Conservation (phyloP, 2,113 vertebrate species). For the Ciconia boyciana region DNA sequence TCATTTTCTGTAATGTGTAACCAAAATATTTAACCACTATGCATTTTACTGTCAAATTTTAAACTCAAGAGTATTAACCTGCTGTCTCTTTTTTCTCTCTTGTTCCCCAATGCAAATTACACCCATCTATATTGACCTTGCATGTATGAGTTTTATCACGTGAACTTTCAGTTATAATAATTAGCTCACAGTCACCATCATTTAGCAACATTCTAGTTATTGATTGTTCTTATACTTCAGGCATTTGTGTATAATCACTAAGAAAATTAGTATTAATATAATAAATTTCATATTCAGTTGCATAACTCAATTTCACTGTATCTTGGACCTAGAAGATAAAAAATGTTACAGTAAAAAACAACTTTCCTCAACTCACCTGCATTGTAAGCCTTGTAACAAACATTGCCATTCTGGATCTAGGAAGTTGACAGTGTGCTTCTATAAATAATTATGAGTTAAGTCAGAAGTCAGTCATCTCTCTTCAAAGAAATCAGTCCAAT, state of each 20-base stretch:
- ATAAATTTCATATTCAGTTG: background rate
- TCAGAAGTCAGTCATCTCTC: background rate
- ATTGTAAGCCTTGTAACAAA: background rate
- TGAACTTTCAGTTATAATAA: background rate
- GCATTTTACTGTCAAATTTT: background rate
- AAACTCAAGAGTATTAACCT: background rate
- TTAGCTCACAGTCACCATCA: background rate
- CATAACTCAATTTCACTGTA: background rate
- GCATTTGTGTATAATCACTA: background rate
- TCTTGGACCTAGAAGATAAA: background rate
- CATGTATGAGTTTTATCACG: background rate
- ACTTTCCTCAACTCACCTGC: background rate
- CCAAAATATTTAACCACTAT: background rate
- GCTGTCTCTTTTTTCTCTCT: background rate
- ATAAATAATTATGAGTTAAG: background rate
- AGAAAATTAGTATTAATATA: background rate
- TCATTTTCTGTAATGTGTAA: background rate
- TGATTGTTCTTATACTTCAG: background rate
- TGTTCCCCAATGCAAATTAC: background rate
- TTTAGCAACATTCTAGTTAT: background rate
- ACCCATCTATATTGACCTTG: background rate
- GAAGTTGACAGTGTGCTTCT: background rate
- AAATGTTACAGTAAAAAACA: rapidly evolving
- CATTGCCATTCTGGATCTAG: background rate
- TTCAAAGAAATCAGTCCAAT: background rate